Evolutionary conservation across 2,113 vertebrate species (phyloP).

Genomic region (Gopherus evgoodei): DNA sequence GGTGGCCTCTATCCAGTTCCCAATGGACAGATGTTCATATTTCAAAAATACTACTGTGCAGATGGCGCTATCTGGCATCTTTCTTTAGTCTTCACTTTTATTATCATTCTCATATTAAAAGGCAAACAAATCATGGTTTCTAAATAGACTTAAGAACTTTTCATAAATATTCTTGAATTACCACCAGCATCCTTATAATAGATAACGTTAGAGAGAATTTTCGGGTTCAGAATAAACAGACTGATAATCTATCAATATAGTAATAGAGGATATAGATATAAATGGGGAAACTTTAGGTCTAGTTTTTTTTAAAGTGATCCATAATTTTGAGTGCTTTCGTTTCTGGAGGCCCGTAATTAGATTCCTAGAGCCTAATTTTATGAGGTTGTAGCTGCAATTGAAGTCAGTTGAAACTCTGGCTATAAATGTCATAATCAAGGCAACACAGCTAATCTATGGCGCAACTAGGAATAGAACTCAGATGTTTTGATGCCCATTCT

Average conservation of each 20-base stretch:
- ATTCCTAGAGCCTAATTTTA: background rate
- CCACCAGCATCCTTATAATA: background rate
- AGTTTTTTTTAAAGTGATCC: background rate
- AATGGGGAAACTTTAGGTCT: background rate
- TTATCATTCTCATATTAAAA: slow-evolving; percentile 3
- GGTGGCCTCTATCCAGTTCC: slow-evolving; percentile 5
- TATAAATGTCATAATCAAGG: background rate
- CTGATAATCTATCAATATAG: background rate
- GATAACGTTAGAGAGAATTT: background rate
- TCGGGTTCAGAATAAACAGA: background rate
- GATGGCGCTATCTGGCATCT: slow-evolving; percentile 50
- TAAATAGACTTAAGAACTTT: background rate
- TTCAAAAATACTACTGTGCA: slow-evolving; percentile 49
- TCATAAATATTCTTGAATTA: background rate
- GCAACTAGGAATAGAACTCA: background rate
- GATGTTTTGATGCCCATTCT: background rate
- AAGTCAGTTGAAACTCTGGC: background rate
- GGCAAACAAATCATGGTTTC: background rate
- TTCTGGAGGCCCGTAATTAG: background rate
- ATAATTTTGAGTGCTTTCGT: background rate
- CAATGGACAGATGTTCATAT: slow-evolving; percentile 44
- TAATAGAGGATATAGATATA: background rate
- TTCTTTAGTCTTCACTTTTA: slow-evolving; percentile 31
- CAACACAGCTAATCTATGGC: background rate
- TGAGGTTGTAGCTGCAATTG: background rate